Base-by-base conservation (phyloP, 2,888 invertebrate species). In the Rhamnusium bicolor region DNA sequence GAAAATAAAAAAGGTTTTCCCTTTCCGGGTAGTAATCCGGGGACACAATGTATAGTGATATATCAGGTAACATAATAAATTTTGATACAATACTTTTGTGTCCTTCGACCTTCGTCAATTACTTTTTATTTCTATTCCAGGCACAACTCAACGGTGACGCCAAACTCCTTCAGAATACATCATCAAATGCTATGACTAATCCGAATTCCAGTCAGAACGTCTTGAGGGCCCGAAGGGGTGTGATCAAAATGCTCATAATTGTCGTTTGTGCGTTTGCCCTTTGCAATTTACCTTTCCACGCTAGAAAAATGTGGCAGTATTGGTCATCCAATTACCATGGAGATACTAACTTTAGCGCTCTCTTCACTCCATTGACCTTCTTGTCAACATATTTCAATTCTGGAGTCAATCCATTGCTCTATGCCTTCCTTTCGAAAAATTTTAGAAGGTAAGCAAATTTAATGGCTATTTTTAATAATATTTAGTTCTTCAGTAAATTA, bases 271-370 rank as follows among this genome's bases (percentile, higher is more conserved):
- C 95, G 66, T 98, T 97, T 88, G 96, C 96, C 14, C 85, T 96
- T 46, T 96, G 97, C 89, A 96, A 97, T 87, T 89, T 97, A 75
- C 97, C 97, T 0, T 95, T 95, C 88, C 97, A 97, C 88, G 94
- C 94, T 0, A 91, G 96, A 46, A 95, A 95, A 86, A 92, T 96
- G 91, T 95, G 96, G 94, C 94, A 95, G 85, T 94, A 95, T 87
- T 96, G 94, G 94, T 87, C 87, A 32, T 75, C 83, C 8, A 80
- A 81, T 72, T 86, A 86, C 74, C 90, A 92, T 78, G 94, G 94
- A 75, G 91, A 92, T 82, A 92, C 93, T 75, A 92, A 93, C 84
- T 94, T 95, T 85, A 94, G 94, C 84, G 93, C 93, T 6, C 89
- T 95, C 16, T 90, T 96, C 74, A 96, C 96, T 8, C 96, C 97